Percentiles rank a stretch among this genome's conserved stretches.
Evolutionary conservation across 1,140 invertebrate species (phyloP).

Genomic region (Magallana ariakensis): DNA sequence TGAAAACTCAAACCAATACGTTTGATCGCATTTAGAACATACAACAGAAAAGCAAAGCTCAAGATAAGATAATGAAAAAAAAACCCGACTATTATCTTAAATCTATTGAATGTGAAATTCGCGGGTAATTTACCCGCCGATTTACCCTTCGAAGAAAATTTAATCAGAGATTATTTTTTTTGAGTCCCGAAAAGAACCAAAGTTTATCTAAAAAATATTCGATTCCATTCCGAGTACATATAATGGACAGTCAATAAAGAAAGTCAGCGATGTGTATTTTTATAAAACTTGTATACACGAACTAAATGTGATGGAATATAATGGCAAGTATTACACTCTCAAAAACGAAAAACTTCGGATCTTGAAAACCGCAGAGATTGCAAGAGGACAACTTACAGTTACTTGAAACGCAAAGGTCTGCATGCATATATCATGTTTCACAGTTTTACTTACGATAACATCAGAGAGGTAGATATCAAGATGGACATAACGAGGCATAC

Average conservation of each 20-base stretch:
- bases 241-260: neutral
- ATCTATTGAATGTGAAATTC: neutral
- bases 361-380: neutral
- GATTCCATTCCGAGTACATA: neutral
- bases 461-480: neutral
- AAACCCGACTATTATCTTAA: neutral
- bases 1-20: too few species aligned
- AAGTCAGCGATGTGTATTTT: neutral
- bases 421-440: slow-evolving; percentile 1
- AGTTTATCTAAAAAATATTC: neutral
- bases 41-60: too few species aligned
- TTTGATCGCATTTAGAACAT: too few species aligned
- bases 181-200: too few species aligned
- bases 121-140: neutral
- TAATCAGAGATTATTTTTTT: neutral
- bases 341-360: neutral
- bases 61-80: too few species aligned
- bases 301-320: neutral
- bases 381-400: neutral
- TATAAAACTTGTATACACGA: neutral
- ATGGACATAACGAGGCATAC: neutral
- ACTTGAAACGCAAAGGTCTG: neutral
- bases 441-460: neutral
- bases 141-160: neutral
- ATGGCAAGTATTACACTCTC: neutral